A percentile compares a stretch with the other conserved stretches of the same genome.
Conservation (phyloP, 2,797 vertebrate species). For the Clamator glandarius region DNA sequence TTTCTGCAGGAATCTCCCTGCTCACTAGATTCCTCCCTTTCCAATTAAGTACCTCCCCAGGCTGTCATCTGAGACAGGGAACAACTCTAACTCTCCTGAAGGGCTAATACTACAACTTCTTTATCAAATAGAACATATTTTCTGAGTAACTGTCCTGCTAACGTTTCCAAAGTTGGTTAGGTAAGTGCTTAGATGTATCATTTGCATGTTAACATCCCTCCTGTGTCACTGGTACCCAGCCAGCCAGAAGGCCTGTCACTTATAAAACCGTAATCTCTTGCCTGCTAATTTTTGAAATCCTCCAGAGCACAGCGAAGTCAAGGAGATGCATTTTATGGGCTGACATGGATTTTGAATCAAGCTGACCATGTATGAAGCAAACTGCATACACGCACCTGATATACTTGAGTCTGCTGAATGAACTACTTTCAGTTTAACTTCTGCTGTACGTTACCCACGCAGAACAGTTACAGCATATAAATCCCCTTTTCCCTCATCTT, state of each 20-base stretch:
- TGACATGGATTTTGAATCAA: neutral
- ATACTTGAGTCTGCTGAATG: neutral
- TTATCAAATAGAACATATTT: neutral
- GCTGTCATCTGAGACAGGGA: neutral
- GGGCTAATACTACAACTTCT: neutral
- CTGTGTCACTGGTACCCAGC: neutral
- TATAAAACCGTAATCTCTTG: neutral
- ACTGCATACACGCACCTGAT: neutral
- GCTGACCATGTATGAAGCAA: neutral
- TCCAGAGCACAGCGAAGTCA: neutral
- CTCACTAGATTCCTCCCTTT: neutral
- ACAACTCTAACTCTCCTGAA: neutral
- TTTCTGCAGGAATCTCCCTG: neutral
- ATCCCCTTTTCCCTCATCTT: neutral
- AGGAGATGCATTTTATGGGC: neutral
- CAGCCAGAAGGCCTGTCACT: neutral
- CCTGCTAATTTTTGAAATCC: neutral
- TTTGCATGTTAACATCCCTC: neutral
- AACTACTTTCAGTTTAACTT: slow-evolving; percentile 1
- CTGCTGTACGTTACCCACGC: neutral
- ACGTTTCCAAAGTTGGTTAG: neutral
- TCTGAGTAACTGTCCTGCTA: neutral
- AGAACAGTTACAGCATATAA: slow-evolving; percentile 17
- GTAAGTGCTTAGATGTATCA: neutral
- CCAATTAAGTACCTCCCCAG: neutral